Percentiles rank a stretch among this genome's conserved stretches.
Evolutionary conservation across 2,888 invertebrate species (phyloP).

Genomic region (Aphodius granarius): DNA sequence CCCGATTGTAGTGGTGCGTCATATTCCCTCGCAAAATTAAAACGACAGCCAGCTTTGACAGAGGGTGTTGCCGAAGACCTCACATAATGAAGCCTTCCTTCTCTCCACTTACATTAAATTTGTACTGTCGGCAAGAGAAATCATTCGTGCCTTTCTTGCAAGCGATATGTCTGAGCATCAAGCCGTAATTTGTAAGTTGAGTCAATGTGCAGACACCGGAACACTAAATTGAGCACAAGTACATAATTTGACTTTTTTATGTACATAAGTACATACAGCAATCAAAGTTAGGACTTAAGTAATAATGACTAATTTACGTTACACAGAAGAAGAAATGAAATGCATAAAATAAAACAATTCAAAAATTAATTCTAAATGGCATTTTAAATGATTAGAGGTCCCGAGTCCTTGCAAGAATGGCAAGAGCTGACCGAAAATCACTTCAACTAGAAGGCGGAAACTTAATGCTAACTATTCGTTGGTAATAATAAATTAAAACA

Average conservation of each 20-base stretch:
- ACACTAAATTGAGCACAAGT: background rate
- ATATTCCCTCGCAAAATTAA: conserved; percentile 1
- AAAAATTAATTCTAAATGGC: no score
- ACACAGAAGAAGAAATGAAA: background rate
- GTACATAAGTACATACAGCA: background rate
- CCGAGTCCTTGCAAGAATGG: conserved; percentile 39
- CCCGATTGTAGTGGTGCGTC: conserved; percentile 1
- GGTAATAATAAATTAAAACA: conserved; percentile 49
- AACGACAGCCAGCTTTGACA: conserved; percentile 20
- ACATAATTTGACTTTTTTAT: no score
- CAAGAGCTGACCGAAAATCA: conserved; percentile 34
- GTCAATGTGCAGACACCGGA: background rate
- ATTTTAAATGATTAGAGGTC: background rate
- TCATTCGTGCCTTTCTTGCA: conserved; percentile 41
- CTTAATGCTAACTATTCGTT: conserved; percentile 30
- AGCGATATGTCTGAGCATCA: background rate
- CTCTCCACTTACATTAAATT: conserved; percentile 30
- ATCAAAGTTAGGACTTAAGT: background rate
- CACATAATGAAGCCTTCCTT: background rate
- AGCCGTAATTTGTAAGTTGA: background rate
- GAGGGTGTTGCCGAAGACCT: background rate
- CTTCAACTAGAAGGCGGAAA: conserved; percentile 28
- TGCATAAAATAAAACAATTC: no score
- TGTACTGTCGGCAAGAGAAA: conserved; percentile 49
- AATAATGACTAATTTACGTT: no score